phyloP scores from a whole-genome alignment of 2,113 vertebrate genomes.

The Scopus umbretta region DNA sequence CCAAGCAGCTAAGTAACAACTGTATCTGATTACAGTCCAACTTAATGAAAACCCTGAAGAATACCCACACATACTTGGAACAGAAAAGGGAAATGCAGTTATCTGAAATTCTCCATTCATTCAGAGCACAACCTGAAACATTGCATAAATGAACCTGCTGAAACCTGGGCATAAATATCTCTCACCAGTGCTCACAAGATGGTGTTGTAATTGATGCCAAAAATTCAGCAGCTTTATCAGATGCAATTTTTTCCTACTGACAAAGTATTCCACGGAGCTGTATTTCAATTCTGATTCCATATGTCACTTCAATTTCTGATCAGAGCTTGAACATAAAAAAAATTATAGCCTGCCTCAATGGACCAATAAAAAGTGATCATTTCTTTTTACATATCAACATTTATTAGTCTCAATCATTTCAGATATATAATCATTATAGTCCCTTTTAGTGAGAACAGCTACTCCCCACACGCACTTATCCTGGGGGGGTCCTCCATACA shows the following conservation, averaged over 20 bases:
- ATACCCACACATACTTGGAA: neutral
- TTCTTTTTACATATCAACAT: constrained; percentile 52
- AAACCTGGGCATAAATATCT: constrained; percentile 16
- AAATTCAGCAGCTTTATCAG: constrained; percentile 26
- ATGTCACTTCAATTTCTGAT: constrained; percentile 62
- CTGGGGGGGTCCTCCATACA: neutral
- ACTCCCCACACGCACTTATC: neutral
- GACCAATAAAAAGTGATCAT: constrained; percentile 40
- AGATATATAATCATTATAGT: constrained; percentile 26
- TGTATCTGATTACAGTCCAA: constrained; percentile 13
- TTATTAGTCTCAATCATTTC: constrained; percentile 45
- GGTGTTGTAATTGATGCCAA: constrained; percentile 47
- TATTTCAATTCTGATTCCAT: constrained; percentile 62
- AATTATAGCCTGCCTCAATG: constrained; percentile 35
- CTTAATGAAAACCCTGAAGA: neutral
- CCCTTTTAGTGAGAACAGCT: constrained; percentile 9
- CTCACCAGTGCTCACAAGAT: constrained; percentile 63
- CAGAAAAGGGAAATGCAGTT: neutral
- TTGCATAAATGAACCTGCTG: neutral
- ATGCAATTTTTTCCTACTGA: constrained; percentile 33
- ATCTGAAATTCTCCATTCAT: constrained; percentile 1
- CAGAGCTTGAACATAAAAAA: constrained; percentile 42
- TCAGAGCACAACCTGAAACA: neutral
- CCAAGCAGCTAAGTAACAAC: neutral
- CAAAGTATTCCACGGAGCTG: constrained; percentile 40